phyloP scores from a whole-genome alignment of 2,888 invertebrate species.

The Ferrisia virgata region DNA sequence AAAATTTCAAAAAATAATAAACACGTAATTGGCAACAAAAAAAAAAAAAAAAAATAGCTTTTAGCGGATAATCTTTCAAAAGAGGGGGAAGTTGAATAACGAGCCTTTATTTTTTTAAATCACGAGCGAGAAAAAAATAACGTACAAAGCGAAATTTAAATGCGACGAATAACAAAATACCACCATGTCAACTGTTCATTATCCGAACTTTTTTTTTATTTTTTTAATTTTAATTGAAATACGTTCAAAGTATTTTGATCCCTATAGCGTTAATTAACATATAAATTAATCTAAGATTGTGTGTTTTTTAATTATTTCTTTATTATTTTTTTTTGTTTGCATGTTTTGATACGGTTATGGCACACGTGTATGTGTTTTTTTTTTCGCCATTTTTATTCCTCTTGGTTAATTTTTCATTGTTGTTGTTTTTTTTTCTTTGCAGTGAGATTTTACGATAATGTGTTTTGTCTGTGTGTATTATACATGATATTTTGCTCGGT shows the following conservation, averaged over 20 bases:
- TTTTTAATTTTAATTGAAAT: neutral
- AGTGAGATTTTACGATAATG: constrained; percentile 32
- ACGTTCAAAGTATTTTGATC: constrained; percentile 18
- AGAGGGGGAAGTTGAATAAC: neutral
- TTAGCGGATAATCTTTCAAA: neutral
- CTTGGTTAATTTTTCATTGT: neutral
- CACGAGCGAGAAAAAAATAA: neutral
- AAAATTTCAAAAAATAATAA: neutral
- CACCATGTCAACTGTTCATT: constrained; percentile 24
- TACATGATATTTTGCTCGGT: constrained; percentile 20
- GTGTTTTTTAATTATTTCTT: constrained; percentile 22
- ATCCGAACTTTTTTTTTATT: neutral
- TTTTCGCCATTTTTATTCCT: neutral
- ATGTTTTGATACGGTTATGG: neutral
- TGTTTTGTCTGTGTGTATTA: neutral
- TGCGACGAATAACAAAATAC: neutral
- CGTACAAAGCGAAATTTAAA: neutral
- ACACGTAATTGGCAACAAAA: neutral
- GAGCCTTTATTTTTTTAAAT: neutral
- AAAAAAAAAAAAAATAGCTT: neutral
- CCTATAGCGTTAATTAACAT: constrained; percentile 9
- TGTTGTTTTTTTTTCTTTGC: neutral
- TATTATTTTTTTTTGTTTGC: neutral
- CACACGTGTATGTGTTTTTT: neutral
- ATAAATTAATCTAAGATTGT: constrained; percentile 31